Base-by-base conservation (phyloP, 1,140 invertebrate species). In the Dreissena rostriformis region DNA sequence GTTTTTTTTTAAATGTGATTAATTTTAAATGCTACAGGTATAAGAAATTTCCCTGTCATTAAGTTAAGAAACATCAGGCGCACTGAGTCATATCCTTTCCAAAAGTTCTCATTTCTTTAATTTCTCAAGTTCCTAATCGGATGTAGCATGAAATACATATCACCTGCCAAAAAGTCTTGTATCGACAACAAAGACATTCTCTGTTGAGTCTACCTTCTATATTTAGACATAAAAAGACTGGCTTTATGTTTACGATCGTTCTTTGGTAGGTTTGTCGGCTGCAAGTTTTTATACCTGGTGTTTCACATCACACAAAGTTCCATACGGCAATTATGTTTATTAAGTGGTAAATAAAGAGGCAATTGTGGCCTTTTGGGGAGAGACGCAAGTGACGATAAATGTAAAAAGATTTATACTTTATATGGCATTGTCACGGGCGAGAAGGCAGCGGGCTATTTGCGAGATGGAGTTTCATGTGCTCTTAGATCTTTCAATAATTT, bases 181-280 rank as follows among this genome's bases (percentile, higher is more conserved):
- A n/a, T 61, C 57, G 11, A 61, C 57, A n/a, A 61, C 57, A 61
- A 61, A 61, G 57, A 61, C 17, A n/a, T 61, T 24, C 22, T 61
- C 57, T 61, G 57, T 61, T 24, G 6, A 61, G 22, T n/a, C 22
- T 61, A 24, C 22, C 17, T 61, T 2, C 57, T 61, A 61, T 61
- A 61, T 61, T 61, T 61, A 61, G 57, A 61, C 57, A 61, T 61
- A 61, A 61, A 39, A 61, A 61, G 57, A 61, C 57, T 39, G 57
- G 17, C 22, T 61, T 61, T 61, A 61, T 61, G 57, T 61, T 61
- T 61, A 61, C 57, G 4, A 61, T 61, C 57, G 17, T 24, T 61
- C 57, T 61, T 24, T n/a, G 17, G 57, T n/a, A 61, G 57, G 17
- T 61, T 61, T 61, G 57, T 61, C 57, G 57, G 17, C 57, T 61